phyloP scores from a whole-genome alignment of 1,140 invertebrate genomes.

The Hycleus cichorii region DNA sequence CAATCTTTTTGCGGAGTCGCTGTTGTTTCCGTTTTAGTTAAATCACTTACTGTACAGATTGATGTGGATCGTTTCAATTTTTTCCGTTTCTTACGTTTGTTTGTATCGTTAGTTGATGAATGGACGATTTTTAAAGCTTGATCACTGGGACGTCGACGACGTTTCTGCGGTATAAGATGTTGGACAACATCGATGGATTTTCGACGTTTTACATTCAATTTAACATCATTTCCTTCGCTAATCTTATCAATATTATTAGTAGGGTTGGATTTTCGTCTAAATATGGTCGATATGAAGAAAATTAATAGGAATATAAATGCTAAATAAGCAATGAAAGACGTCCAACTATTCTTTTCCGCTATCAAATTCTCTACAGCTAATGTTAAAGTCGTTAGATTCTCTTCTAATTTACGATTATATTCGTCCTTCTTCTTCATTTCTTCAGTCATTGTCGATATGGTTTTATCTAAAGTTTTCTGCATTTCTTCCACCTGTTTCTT shows the following conservation, averaged over 20 bases:
- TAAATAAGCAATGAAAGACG: conserved; percentile 30
- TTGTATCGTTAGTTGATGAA: conserved; percentile 36
- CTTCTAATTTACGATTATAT: conserved; percentile 58
- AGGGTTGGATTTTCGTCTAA: conserved; percentile 25
- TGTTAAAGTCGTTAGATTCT: conserved; percentile 54
- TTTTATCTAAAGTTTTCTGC: conserved; percentile 77
- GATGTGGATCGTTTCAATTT: conserved; percentile 30
- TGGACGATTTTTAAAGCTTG: conserved; percentile 61
- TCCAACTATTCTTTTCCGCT: conserved; percentile 58
- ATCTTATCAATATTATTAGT: too few species aligned
- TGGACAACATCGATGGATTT: conserved; percentile 54
- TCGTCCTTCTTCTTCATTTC: conserved; percentile 64
- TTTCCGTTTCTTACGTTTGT: conserved; percentile 42
- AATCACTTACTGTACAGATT: conserved; percentile 33
- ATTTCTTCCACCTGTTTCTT: conserved; percentile 95
- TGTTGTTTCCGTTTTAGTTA: conserved; percentile 9
- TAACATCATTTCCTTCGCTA: too few species aligned
- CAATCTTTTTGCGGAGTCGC: conserved; percentile 19
- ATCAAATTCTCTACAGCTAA: conserved; percentile 50
- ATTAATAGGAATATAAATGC: conserved; percentile 20
- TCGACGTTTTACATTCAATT: conserved; percentile 39
- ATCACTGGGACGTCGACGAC: conserved; percentile 65
- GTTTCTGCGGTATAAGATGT: conserved; percentile 42
- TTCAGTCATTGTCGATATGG: conserved; percentile 65
- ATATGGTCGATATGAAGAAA: not conserved